Evolutionary conservation across 1,140 invertebrate species (phyloP), one percentile per base, ranked within the genome.

Genomic region (silkworm (Bombyx mori)): DNA sequence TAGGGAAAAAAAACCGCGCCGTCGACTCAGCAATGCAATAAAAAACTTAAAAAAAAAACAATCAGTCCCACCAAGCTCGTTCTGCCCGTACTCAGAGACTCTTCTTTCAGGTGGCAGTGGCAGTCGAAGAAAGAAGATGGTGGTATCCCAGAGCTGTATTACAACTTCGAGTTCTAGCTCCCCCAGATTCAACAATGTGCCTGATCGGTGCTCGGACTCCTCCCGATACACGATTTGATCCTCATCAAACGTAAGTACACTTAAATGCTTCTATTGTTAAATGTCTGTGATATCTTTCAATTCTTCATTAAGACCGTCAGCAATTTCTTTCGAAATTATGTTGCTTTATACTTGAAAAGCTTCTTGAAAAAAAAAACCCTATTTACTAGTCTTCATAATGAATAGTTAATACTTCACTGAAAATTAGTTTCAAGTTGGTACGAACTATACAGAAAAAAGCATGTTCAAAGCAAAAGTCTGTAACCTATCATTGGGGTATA

Each of bases 121-220:
- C 89, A 44, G 60, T 90, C 35, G 90, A 91, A 71, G 88, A 90
- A 46, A 67, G 87, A 48, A 83, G 89, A 44, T 90, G 88, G 78
- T 90, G 90, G 89, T 86, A 89, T 47, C 89, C 90, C 0, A 77
- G 87, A 49, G 89, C 91, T 22, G 64, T 83, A 0, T 70, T 91
- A 8, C 88, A 90, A 60, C 65, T 91, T 6, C 74, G 89, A 58
- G 84, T 91, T 7, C 70, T 89, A 1, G 89, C 90, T 0, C 89
- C 90, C 26, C 77, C 85, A 0, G 89, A 89, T 44, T 90, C 90
- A 0, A 66, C 89, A 48, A 89, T 91, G 60, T 91, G 91, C 57
- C 70, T 91, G 9, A 84, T 91, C 7, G 90, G 90, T 0, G 90
- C 90, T 3, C 75, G 86, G 7, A 71, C 89, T 42, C 86, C 84